A percentile compares a stretch with the other conserved stretches of the same genome.
These are phyloP conservation scores for Oxyruncus cristatus DNA, from an alignment of 2,113 vertebrate species.

Conservation along the genomic window DNA sequence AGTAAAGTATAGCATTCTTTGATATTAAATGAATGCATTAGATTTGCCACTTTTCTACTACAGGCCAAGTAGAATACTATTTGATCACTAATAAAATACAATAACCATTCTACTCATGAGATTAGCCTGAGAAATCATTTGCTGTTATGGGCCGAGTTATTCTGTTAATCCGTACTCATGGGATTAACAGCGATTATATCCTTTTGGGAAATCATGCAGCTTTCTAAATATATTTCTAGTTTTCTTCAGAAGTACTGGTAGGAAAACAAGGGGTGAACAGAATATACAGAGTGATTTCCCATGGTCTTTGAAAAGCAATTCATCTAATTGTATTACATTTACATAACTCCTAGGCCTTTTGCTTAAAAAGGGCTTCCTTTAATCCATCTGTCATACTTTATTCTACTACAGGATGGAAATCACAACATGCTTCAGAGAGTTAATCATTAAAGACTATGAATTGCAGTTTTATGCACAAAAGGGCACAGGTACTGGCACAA, in stretches of 20 bases:
- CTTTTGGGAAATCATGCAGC: slow-evolving; percentile 64
- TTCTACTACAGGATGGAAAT: slow-evolving; percentile 51
- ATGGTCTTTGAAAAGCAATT: slow-evolving; percentile 66
- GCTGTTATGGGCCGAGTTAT: neutral
- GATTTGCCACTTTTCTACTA: neutral
- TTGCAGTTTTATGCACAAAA: slow-evolving; percentile 33
- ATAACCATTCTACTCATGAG: slow-evolving; percentile 8
- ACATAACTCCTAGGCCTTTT: slow-evolving; percentile 36
- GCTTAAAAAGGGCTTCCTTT: slow-evolving; percentile 18
- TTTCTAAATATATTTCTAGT: slow-evolving; percentile 47
- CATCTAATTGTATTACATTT: slow-evolving; percentile 47
- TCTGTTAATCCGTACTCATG: slow-evolving; percentile 3
- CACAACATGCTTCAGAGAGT: slow-evolving; percentile 53
- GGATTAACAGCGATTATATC: slow-evolving; percentile 20
- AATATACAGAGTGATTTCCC: slow-evolving; percentile 68
- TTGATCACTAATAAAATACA: slow-evolving; percentile 36
- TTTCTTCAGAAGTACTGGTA: slow-evolving; percentile 62
- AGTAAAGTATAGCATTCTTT: neutral
- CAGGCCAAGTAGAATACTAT: neutral
- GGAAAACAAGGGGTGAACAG: slow-evolving; percentile 52
- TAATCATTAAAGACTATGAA: slow-evolving; percentile 71
- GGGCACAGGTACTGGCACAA: slow-evolving; percentile 18
- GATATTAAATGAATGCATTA: neutral
- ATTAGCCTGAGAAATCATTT: slow-evolving; percentile 23
- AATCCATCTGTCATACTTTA: slow-evolving; percentile 59